Evolutionary conservation across 2,797 vertebrate species (phyloP).

Genomic region (Pipistrellus pipistrellus): DNA sequence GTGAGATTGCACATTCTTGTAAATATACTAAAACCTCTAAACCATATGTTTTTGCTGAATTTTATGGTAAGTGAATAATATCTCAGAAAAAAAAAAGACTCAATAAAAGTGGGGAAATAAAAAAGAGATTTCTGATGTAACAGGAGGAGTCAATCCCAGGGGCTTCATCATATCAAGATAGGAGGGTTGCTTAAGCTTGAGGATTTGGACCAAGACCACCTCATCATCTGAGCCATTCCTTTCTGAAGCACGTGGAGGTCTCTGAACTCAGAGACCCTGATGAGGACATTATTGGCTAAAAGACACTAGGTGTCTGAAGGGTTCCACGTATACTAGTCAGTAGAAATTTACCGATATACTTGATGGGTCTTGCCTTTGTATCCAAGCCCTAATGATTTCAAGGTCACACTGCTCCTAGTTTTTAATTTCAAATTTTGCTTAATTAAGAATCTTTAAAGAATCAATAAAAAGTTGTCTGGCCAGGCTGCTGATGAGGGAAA

Average conservation of each 20-base stretch:
- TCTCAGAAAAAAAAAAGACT: neutral
- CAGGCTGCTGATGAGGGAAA: constrained; percentile 51
- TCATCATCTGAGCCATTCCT: neutral
- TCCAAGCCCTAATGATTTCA: constrained; percentile 36
- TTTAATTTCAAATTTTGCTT: constrained; percentile 69
- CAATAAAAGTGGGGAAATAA: neutral
- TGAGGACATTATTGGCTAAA: neutral
- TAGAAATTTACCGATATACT: constrained; percentile 16
- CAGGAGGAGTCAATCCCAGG: neutral
- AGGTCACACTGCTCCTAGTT: constrained; percentile 28
- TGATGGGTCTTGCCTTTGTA: constrained; percentile 51
- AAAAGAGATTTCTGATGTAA: neutral
- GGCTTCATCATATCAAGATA: neutral
- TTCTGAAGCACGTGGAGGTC: neutral
- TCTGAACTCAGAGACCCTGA: neutral
- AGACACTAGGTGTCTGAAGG: neutral
- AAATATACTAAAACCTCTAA: neutral
- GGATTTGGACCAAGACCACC: neutral
- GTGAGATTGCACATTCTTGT: neutral
- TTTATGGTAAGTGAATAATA: neutral
- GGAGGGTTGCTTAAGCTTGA: neutral
- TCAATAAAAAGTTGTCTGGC: constrained; percentile 49
- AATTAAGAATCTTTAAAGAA: constrained; percentile 63
- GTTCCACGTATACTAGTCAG: constrained; percentile 3
- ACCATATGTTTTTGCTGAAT: neutral